A percentile compares a stretch with the other conserved stretches of the same genome.
Conservation (phyloP, 2,888 invertebrate genomes). For the Exephanes ischioxanthus region DNA sequence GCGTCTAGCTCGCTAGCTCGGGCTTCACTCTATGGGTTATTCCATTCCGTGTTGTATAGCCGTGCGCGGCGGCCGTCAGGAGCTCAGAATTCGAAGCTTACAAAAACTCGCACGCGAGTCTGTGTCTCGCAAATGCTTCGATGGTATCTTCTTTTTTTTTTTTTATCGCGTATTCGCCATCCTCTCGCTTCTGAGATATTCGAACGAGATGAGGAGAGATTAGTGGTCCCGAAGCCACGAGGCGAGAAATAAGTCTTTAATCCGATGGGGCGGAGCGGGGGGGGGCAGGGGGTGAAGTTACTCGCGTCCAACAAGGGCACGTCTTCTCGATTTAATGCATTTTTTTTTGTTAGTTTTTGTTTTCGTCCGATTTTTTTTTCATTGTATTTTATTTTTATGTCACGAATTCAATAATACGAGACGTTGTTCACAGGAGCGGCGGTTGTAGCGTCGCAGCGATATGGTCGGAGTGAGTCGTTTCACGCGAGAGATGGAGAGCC, state of each 20-base stretch:
- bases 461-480: conserved; percentile 40
- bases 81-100: conserved; percentile 52
- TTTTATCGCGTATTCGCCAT: conserved; percentile 21
- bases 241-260: conserved; percentile 35
- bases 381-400: conserved; percentile 17
- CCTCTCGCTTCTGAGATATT: conserved; percentile 22
- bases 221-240: conserved; percentile 9
- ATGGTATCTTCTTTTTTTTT: conserved; percentile 34
- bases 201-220: conserved; percentile 41
- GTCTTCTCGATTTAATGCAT: conserved; percentile 11
- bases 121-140: not conserved
- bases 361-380: not conserved
- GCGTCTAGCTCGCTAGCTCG: conserved; percentile 1
- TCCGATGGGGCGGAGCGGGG: not conserved
- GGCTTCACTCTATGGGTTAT: not conserved
- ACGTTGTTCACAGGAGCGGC: conserved; percentile 36
- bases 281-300: not conserved
- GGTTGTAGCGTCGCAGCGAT: conserved; percentile 3
- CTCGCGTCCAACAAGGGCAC: not conserved
- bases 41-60: not conserved
- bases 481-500: conserved; percentile 3
- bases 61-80: not conserved
- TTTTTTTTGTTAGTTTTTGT: not conserved
- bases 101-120: conserved; percentile 25
- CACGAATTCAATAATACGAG: conserved; percentile 52